These are phyloP conservation scores for Elaphurus davidianus DNA, from an alignment of 2,113 vertebrate genomes.

Conservation along the genomic window DNA sequence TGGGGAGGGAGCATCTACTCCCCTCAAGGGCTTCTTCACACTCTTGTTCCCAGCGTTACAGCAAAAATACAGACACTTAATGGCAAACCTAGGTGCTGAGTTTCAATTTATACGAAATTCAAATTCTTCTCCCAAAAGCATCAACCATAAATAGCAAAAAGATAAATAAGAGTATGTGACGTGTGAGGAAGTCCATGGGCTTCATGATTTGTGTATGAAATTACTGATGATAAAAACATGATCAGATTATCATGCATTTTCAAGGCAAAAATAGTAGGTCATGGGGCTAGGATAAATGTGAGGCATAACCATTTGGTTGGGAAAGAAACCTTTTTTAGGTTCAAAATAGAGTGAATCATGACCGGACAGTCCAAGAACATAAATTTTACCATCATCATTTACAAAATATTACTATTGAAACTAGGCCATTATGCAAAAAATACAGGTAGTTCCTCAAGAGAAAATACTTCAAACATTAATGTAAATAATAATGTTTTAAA, in stretches of 20 bases:
- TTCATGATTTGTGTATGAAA: neutral
- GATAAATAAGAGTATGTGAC: neutral
- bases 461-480: conserved; percentile 11
- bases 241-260: neutral
- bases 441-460: neutral
- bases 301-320: neutral
- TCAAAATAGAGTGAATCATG: conserved; percentile 9
- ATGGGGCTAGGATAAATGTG: neutral
- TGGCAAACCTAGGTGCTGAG: neutral
- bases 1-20: no score
- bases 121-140: neutral
- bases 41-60: neutral
- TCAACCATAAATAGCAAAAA: neutral
- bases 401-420: neutral
- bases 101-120: neutral
- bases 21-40: neutral
- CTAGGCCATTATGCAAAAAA: neutral
- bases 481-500: conserved; percentile 11
- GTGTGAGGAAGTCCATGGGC: neutral
- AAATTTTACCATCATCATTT: neutral
- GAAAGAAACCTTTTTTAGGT: neutral
- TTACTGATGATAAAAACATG: neutral
- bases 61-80: neutral
- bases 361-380: neutral
- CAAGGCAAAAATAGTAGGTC: neutral